These are phyloP conservation scores for Puffinus mauretanicus DNA, from an alignment of 2,113 vertebrate genomes.

Conservation along the genomic window DNA sequence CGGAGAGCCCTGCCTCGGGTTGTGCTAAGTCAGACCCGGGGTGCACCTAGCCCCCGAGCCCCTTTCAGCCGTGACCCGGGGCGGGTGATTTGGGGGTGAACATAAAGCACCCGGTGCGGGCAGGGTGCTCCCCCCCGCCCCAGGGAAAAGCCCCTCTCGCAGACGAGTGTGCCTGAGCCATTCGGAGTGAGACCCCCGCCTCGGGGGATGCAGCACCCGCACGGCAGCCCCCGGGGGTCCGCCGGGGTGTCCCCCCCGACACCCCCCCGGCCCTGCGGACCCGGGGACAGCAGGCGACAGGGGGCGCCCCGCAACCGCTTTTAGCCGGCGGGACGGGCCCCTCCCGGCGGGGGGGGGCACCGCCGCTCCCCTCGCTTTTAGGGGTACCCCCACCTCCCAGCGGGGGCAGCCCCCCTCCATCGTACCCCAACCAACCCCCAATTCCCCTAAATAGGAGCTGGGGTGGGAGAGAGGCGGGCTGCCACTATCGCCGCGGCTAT, in stretches of 20 bases:
- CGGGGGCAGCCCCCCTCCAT: not conserved
- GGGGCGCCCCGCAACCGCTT: conserved; percentile 31
- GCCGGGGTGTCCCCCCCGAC: no score
- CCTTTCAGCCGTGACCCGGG: not conserved
- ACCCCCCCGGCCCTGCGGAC: not conserved
- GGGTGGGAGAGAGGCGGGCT: not conserved
- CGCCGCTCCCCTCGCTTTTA: not conserved
- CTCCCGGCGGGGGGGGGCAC: not conserved
- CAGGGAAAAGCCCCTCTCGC: not conserved
- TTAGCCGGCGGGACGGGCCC: not conserved
- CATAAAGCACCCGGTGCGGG: accelerated
- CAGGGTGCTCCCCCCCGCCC: no score
- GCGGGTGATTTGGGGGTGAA: not conserved
- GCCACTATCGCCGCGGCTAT: not conserved
- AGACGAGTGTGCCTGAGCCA: accelerated
- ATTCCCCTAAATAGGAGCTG: not conserved
- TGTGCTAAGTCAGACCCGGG: accelerated
- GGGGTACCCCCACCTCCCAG: not conserved
- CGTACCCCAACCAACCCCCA: not conserved
- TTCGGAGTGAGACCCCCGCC: no score
- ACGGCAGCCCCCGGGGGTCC: no score
- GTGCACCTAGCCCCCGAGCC: not conserved
- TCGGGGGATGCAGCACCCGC: not conserved
- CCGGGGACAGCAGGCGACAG: conserved; percentile 3
- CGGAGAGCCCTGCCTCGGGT: accelerated